phyloP scores from a whole-genome alignment of 2,888 invertebrate genomes.

The Drepana falcataria region DNA sequence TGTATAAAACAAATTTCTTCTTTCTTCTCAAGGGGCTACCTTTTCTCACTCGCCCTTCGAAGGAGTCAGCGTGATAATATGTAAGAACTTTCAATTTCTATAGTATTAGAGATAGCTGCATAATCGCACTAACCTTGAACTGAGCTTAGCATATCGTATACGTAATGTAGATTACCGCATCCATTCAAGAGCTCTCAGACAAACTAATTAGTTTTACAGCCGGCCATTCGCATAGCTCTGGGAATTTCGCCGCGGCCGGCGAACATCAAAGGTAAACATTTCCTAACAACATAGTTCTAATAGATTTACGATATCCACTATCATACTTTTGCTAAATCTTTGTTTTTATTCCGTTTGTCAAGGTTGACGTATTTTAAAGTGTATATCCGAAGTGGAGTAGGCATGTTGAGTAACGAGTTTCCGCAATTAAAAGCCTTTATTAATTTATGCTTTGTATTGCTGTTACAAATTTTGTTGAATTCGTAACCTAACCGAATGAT shows the following conservation, averaged over 20 bases:
- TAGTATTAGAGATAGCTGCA: not conserved
- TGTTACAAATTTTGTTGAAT: not conserved
- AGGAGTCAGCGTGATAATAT: no score
- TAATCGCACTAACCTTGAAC: conserved; percentile 13
- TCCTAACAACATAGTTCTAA: conserved; percentile 33
- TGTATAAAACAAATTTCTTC: no score
- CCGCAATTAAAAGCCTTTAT: not conserved
- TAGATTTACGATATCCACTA: conserved; percentile 32
- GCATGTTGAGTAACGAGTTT: not conserved
- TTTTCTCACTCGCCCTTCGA: no score
- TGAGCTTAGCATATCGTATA: conserved; percentile 11
- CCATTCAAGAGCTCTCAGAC: conserved; percentile 28
- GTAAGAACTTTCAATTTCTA: no score
- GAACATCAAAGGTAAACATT: conserved; percentile 29
- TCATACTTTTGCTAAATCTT: not conserved
- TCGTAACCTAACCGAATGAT: not conserved
- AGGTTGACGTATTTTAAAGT: not conserved
- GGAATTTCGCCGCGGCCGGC: conserved; percentile 28
- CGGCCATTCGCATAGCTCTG: conserved; percentile 17
- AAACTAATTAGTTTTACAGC: conserved; percentile 47
- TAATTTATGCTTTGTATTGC: not conserved
- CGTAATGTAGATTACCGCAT: conserved; percentile 17
- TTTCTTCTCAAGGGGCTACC: no score
- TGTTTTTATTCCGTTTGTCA: not conserved
- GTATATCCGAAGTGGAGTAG: not conserved